These are phyloP conservation scores for Ctenopoma multispine DNA, from an alignment of 2,797 vertebrate genomes.

Conservation along the genomic window DNA sequence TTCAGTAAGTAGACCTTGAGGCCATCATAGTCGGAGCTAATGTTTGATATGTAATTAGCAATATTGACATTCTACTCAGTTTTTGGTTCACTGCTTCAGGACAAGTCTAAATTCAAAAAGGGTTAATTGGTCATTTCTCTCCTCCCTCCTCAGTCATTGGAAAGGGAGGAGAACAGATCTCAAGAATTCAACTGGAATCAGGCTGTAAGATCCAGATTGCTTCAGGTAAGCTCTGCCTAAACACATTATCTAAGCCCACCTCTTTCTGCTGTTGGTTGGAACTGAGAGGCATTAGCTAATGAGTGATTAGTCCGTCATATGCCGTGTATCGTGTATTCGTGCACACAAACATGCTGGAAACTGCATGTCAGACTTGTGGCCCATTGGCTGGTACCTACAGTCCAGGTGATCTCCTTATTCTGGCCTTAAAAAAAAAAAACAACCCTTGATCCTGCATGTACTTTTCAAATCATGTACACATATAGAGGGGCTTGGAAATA, in stretches of 20 bases:
- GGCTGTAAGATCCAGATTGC: constrained; percentile 99
- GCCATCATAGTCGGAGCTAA: constrained; percentile 35
- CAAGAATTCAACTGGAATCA: constrained; percentile 97
- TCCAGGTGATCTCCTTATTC: not conserved
- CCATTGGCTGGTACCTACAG: not conserved
- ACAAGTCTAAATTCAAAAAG: constrained; percentile 34
- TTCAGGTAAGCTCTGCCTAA: constrained; percentile 84
- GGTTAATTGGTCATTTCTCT: constrained; percentile 3
- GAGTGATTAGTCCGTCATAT: not conserved
- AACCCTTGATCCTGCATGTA: not conserved
- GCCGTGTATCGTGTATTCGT: not conserved
- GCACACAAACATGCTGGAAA: not conserved
- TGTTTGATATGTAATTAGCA: constrained; percentile 51
- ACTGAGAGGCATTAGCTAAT: not conserved
- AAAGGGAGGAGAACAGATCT: constrained; percentile 98
- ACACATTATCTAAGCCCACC: not conserved
- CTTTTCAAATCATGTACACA: not conserved
- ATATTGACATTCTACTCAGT: constrained; percentile 52
- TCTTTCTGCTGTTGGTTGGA: not conserved
- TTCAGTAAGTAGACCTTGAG: constrained; percentile 92
- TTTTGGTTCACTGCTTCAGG: constrained; percentile 48
- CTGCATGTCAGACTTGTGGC: not conserved
- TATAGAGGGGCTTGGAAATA: too few relatives aligned
- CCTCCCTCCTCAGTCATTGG: constrained; percentile 91
- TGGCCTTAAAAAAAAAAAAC: too few relatives aligned